Percentiles rank a stretch among this genome's conserved stretches.
phyloP scores from a whole-genome alignment of 37 sponge, comb jelly and placozoan genomes.

The Chondrosia reniformis region DNA sequence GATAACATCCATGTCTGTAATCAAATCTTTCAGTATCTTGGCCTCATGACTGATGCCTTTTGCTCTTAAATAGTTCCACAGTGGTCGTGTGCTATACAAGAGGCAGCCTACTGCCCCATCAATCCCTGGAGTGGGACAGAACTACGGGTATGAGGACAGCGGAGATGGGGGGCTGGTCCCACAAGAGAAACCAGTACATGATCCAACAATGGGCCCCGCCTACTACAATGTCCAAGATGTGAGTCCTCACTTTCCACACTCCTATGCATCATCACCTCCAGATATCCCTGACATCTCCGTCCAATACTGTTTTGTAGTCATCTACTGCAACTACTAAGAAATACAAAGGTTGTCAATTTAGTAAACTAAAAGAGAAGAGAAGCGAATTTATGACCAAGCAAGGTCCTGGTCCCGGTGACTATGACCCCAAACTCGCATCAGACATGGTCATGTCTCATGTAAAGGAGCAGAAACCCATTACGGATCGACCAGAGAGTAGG shows the following conservation, averaged over 20 bases:
- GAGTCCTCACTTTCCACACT: too few relatives aligned
- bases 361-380: constrained; percentile 45
- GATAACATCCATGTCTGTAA: too few relatives aligned
- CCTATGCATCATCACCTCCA: too few relatives aligned
- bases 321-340: constrained; percentile 60
- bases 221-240: constrained; percentile 68
- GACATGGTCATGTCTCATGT: too few relatives aligned
- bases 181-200: constrained; percentile 59
- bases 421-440: too few relatives aligned
- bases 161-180: constrained; percentile 63
- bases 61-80: too few relatives aligned
- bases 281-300: too few relatives aligned
- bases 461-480: too few relatives aligned
- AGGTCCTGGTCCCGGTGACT: constrained; percentile 86
- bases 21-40: too few relatives aligned
- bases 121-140: constrained; percentile 80
- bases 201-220: constrained; percentile 89
- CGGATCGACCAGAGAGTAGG: too few relatives aligned
- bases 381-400: constrained; percentile 55
- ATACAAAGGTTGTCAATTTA: constrained; percentile 88
- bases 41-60: too few relatives aligned
- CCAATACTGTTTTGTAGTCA: neutral
- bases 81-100: constrained; percentile 48
- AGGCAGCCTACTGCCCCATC: constrained; percentile 86
- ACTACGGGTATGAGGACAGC: constrained; percentile 87